Conservation (phyloP, 2,888 invertebrate genomes). For the Drosophila subsilvestris region DNA sequence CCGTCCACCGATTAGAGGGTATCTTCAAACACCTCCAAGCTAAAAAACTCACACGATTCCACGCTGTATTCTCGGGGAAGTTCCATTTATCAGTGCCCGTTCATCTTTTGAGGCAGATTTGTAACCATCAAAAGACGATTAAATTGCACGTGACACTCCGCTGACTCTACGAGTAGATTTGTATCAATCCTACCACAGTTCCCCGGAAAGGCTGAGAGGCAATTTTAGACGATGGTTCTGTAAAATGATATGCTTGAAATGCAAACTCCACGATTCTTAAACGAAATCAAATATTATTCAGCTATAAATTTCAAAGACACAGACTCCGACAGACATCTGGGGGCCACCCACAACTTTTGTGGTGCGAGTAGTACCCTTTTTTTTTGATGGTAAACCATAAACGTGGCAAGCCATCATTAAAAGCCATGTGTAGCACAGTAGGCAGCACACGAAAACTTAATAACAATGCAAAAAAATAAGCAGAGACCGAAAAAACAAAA, state of each 20-base stretch:
- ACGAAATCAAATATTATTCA: constrained; percentile 47
- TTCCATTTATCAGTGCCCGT: constrained; percentile 67
- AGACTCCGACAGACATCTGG: constrained; percentile 19
- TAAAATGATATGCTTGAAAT: constrained; percentile 60
- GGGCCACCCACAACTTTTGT: constrained; percentile 60
- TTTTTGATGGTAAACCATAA: constrained; percentile 36
- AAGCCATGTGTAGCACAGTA: constrained; percentile 56
- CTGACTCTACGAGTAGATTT: constrained; percentile 33
- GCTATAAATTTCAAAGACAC: constrained; percentile 47
- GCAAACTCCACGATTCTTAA: constrained; percentile 43
- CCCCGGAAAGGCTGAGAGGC: constrained; percentile 33
- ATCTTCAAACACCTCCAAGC: background rate
- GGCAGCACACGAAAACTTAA: constrained; percentile 32
- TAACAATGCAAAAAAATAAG: constrained; percentile 37
- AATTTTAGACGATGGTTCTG: constrained; percentile 20
- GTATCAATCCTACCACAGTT: constrained; percentile 43
- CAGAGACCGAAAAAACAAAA: constrained; percentile 21
- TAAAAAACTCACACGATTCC: constrained; percentile 39
- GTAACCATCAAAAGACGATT: constrained; percentile 67
- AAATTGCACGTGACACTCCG: constrained; percentile 77
- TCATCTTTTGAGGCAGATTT: constrained; percentile 14
- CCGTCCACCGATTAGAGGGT: background rate
- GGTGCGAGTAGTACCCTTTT: background rate
- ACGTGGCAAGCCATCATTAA: background rate
- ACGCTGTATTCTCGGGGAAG: constrained; percentile 2